Conservation (phyloP, 2,888 invertebrate genomes). For the Arrhopalites spinosus region DNA sequence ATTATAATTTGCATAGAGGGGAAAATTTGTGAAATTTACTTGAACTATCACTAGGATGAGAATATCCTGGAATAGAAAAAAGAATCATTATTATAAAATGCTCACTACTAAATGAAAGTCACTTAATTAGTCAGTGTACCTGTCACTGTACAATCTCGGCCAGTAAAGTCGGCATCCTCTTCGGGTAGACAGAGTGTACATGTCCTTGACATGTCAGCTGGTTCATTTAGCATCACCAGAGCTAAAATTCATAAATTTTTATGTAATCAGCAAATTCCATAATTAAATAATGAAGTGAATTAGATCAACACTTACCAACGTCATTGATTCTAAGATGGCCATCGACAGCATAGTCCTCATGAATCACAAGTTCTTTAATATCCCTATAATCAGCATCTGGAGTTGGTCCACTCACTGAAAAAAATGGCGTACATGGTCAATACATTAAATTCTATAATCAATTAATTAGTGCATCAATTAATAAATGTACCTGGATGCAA, state of each 20-base stretch:
- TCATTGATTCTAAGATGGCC: constrained; percentile 49
- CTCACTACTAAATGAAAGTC: too few species aligned
- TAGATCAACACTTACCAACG: constrained; percentile 40
- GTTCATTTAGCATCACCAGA: constrained; percentile 39
- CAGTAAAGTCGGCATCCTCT: constrained; percentile 40
- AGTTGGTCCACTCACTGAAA: constrained; percentile 39
- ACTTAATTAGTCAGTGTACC: too few species aligned
- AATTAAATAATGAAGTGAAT: background rate
- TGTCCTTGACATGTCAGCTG: constrained; percentile 35
- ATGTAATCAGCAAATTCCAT: background rate
- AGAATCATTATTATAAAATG: too few species aligned
- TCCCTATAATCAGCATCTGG: constrained; percentile 48
- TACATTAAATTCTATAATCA: too few species aligned
- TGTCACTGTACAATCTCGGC: constrained; percentile 52
- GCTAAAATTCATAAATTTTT: constrained; percentile 30
- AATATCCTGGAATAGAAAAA: too few species aligned
- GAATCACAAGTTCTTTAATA: constrained; percentile 49
- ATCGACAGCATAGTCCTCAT: constrained; percentile 50
- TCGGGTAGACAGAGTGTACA: constrained; percentile 34
- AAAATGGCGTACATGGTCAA: too few species aligned
- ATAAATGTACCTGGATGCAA: too few species aligned
- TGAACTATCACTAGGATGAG: constrained; percentile 46
- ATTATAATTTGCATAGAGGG: background rate
- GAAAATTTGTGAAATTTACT: too few species aligned
- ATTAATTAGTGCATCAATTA: too few species aligned